Conservation (phyloP, 2,888 invertebrate species). For the Ariolimax columbianus region DNA sequence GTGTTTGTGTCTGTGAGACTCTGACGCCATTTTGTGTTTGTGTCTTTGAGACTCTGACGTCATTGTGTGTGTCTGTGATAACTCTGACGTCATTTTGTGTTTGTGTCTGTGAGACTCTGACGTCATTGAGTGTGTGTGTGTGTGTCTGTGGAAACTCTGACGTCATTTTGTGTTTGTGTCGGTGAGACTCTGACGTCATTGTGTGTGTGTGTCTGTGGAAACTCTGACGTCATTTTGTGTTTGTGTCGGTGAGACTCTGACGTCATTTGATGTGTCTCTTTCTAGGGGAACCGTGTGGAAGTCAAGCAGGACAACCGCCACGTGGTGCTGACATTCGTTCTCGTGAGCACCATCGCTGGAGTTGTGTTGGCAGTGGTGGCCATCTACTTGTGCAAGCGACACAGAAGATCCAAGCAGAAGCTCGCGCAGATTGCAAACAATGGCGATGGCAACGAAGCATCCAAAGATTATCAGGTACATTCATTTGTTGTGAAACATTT, state of each 20-base stretch:
- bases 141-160: neutral
- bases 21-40: too few relatives aligned
- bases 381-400: conserved; percentile 86
- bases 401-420: conserved; percentile 88
- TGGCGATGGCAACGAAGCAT: conserved; percentile 87
- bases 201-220: neutral
- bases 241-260: neutral
- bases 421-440: conserved; percentile 85
- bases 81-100: too few relatives aligned
- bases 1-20: neutral
- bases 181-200: neutral
- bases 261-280: neutral
- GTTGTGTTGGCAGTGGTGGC: conserved; percentile 83
- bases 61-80: too few relatives aligned
- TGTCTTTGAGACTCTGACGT: too few relatives aligned
- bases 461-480: conserved; percentile 91
- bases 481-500: neutral
- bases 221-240: neutral
- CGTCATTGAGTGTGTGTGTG: neutral
- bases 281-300: conserved; percentile 56
- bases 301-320: conserved; percentile 67
- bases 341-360: conserved; percentile 84
- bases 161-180: neutral
- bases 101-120: too few relatives aligned
- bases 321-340: conserved; percentile 82